phyloP scores from a whole-genome alignment of 2,797 vertebrate genomes.

The Masticophis lateralis region DNA sequence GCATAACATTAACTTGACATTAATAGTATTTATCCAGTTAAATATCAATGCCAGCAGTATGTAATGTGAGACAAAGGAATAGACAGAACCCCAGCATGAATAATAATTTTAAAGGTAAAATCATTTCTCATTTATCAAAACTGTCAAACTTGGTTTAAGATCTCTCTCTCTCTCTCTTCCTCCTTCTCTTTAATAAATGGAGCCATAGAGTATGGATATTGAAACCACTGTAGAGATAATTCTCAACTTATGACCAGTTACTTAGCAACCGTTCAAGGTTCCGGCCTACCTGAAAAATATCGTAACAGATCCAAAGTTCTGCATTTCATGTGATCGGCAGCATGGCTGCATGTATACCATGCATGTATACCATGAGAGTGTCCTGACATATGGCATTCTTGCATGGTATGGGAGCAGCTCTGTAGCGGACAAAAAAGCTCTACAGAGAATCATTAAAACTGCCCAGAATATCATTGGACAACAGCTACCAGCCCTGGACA shows the following conservation, averaged over 20 bases:
- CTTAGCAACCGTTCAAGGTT: too few species aligned
- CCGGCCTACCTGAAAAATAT: too few species aligned
- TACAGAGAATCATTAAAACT: too few species aligned
- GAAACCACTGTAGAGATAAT: neutral
- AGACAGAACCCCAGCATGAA: neutral
- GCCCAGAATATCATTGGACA: too few species aligned
- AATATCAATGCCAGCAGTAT: constrained; percentile 21
- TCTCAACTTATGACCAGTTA: neutral
- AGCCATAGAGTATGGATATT: constrained; percentile 37
- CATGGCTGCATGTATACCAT: too few species aligned
- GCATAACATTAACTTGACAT: constrained; percentile 40
- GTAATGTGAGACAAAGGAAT: constrained; percentile 30
- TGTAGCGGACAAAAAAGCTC: too few species aligned
- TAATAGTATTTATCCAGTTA: constrained; percentile 43
- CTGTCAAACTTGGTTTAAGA: constrained; percentile 53
- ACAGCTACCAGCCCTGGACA: too few species aligned
- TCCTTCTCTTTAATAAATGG: constrained; percentile 51
- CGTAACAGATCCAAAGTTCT: too few species aligned
- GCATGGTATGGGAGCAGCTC: too few species aligned
- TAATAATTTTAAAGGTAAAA: constrained; percentile 7
- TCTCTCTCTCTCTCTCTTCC: neutral
- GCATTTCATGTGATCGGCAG: too few species aligned
- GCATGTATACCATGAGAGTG: too few species aligned
- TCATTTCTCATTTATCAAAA: neutral
- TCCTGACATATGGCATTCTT: too few species aligned